Evolutionary conservation across 2,888 invertebrate species (phyloP).

Genomic region (Kuschelorhynchus macadamiae): DNA sequence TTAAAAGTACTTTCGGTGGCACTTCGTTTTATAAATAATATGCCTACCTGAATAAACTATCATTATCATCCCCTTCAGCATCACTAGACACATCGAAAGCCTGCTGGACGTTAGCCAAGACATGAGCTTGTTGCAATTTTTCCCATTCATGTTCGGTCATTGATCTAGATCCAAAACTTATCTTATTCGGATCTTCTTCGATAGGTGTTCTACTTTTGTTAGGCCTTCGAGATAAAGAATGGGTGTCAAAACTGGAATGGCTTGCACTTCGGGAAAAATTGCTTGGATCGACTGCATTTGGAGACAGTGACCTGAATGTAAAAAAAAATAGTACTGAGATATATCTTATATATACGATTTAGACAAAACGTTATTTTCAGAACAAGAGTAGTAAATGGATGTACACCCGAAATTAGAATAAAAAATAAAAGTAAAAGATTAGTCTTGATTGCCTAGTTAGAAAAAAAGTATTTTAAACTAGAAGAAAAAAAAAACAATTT

Average conservation of each 20-base stretch:
- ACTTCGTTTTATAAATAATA: no score
- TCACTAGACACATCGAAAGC: conserved; percentile 92
- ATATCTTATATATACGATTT: no score
- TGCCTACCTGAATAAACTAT: conserved; percentile 75
- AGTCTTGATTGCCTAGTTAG: no score
- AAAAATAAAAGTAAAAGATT: no score
- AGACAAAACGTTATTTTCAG: no score
- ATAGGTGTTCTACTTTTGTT: conserved; percentile 74
- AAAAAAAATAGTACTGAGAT: no score
- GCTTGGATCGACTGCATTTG: conserved; percentile 77
- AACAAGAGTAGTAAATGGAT: no score
- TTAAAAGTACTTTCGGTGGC: no score
- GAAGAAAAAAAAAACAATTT: no score
- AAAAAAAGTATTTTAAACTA: no score
- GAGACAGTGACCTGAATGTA: conserved; percentile 80
- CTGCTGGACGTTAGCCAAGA: conserved; percentile 90
- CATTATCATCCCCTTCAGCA: conserved; percentile 83
- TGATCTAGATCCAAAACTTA: conserved; percentile 70
- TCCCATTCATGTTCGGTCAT: conserved; percentile 90
- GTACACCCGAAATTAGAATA: no score
- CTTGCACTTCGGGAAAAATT: conserved; percentile 80
- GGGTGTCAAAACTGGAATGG: conserved; percentile 84
- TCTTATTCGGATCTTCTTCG: conserved; percentile 74
- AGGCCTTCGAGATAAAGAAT: conserved; percentile 76
- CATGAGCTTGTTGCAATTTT: conserved; percentile 83